A percentile compares a stretch with the other conserved stretches of the same genome.
phyloP scores from a whole-genome alignment of 2,888 invertebrate genomes.

The Oscheius sp. region DNA sequence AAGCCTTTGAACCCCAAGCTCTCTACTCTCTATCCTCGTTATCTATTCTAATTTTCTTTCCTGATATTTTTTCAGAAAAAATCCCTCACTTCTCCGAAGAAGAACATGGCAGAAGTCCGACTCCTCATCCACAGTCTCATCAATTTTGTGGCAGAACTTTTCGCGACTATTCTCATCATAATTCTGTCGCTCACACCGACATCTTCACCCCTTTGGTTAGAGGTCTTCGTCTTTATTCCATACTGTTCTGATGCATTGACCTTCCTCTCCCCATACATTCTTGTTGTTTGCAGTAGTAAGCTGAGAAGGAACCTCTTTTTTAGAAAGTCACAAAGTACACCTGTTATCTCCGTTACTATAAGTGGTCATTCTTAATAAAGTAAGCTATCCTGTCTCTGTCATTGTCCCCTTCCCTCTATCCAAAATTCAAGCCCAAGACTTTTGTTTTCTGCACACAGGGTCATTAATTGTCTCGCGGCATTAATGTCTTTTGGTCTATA shows the following conservation, averaged over 20 bases:
- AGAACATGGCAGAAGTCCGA: background rate
- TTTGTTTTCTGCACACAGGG: too few relatives aligned
- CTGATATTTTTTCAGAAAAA: background rate
- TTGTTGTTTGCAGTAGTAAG: background rate
- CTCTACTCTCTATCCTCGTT: background rate
- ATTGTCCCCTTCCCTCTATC: too few relatives aligned
- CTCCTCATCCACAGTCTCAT: slow-evolving; percentile 1
- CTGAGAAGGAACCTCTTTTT: background rate
- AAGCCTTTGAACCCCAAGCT: background rate
- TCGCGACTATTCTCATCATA: background rate
- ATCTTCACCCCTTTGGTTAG: background rate
- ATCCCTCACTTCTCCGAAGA: background rate
- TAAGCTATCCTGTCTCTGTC: too few relatives aligned
- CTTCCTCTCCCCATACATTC: background rate
- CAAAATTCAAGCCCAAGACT: too few relatives aligned
- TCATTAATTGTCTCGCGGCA: too few relatives aligned
- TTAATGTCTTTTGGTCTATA: too few relatives aligned
- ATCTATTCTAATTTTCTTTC: too few relatives aligned
- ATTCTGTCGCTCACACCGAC: background rate
- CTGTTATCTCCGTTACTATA: too few relatives aligned
- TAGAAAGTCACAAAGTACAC: too few relatives aligned
- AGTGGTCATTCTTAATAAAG: too few relatives aligned
- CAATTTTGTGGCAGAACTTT: background rate
- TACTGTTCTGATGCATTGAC: slow-evolving; percentile 8
- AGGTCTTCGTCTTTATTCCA: background rate